phyloP scores from a whole-genome alignment of 2,888 invertebrate genomes.

The Podotricha telesiphe region DNA sequence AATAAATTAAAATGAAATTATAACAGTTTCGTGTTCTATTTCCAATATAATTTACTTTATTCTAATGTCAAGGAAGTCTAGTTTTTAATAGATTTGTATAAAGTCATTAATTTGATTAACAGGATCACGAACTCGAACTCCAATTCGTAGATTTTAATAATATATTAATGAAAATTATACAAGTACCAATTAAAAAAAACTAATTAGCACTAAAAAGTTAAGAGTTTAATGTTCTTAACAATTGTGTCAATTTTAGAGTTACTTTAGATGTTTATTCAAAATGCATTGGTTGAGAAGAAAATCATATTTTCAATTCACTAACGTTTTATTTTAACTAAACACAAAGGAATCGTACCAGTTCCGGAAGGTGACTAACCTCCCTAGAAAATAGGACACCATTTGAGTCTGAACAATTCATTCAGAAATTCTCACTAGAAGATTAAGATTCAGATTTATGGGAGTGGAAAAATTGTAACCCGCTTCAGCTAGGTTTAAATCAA shows the following conservation, averaged over 20 bases:
- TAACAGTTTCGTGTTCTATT: neutral
- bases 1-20: neutral
- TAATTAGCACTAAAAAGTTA: too few relatives aligned
- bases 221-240: too few relatives aligned
- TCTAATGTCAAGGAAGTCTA: neutral
- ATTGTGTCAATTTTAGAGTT: neutral
- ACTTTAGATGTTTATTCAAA: neutral
- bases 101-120: neutral
- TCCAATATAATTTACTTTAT: neutral
- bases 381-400: conserved; percentile 34
- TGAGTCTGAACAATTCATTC: conserved; percentile 33
- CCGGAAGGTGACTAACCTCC: conserved; percentile 39
- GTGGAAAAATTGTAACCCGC: conserved; percentile 18
- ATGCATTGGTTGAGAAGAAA: neutral
- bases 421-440: conserved; percentile 23
- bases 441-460: conserved; percentile 18
- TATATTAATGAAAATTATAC: neutral
- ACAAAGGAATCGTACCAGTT: conserved; percentile 36
- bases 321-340: conserved; percentile 29
- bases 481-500: conserved; percentile 20
- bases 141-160: neutral
- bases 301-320: conserved; percentile 27
- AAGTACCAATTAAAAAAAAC: too few relatives aligned
- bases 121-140: neutral
- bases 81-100: neutral